Percentiles rank a stretch among this genome's conserved stretches.
phyloP scores from a whole-genome alignment of 1,140 invertebrate genomes.

The Drosophila micromelanica region DNA sequence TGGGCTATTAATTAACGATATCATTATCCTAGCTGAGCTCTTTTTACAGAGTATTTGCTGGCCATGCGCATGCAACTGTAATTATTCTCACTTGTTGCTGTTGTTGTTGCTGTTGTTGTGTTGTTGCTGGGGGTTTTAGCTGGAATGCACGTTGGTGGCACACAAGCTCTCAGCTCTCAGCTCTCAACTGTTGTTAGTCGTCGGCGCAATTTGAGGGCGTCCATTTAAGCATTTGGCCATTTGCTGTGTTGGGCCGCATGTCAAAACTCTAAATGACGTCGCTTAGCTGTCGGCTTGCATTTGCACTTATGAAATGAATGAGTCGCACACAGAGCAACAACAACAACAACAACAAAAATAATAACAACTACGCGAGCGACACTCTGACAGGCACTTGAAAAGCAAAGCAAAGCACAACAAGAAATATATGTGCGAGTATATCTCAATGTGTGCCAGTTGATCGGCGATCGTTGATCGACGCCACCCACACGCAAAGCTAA shows the following conservation, averaged over 20 bases:
- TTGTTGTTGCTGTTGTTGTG: conserved; percentile 8
- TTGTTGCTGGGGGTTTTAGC: conserved; percentile 30
- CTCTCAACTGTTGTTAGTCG: conserved; percentile 23
- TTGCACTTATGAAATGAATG: conserved; percentile 72
- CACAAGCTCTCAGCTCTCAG: conserved; percentile 40
- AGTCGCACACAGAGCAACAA: conserved; percentile 29
- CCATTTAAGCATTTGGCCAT: conserved; percentile 52
- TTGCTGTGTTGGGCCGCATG: conserved; percentile 70
- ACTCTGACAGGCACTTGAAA: conserved; percentile 74
- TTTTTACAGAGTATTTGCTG: conserved; percentile 2
- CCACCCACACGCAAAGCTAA: conserved; percentile 29
- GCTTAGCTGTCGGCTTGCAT: conserved; percentile 77
- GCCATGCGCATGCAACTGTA: not conserved
- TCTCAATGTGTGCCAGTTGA: conserved; percentile 42
- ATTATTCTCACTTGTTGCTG: conserved; percentile 12
- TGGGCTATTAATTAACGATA: too few relatives aligned
- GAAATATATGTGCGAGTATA: conserved; percentile 15
- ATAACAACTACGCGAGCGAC: conserved; percentile 34
- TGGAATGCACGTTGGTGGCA: conserved; percentile 58
- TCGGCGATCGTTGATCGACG: conserved; percentile 38
- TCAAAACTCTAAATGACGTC: conserved; percentile 80
- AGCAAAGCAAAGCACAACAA: conserved; percentile 2
- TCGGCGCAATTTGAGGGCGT: conserved; percentile 50
- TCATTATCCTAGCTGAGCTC: too few relatives aligned
- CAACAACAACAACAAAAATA: conserved; percentile 17